Base-by-base conservation (phyloP, 2,113 vertebrate species). In the Cisticola juncidis region DNA sequence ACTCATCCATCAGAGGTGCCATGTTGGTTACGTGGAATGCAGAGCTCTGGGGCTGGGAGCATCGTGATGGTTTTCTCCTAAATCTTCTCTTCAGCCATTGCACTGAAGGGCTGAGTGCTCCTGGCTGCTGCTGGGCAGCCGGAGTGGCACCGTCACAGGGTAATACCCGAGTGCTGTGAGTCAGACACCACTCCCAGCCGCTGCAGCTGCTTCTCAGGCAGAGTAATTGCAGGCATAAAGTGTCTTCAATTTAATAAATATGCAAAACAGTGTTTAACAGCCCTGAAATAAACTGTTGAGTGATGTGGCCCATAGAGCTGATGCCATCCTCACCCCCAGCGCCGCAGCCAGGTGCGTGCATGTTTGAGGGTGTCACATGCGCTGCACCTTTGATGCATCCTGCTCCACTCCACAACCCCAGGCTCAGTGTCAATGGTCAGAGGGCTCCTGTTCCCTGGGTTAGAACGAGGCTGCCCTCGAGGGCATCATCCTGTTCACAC, bases 1-100 rank as follows among this genome's bases (percentile, higher is more conserved):
- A 45, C 95, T 97, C 97, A 97, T 97, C 97, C 91, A 96, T 97
- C 97, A 97, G 95, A 91, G 88, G 90, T 81, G 97, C 94, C 95
- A 53, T 31, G 69, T 62, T 14, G 42, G 92, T 95, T 29, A 19
- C 11, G 69, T 79, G 48, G 87, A 70, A 26, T 20, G 54, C 78
- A 54, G 85, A 78, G 72, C 92, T 92, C 92, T n/a, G 47, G 47
- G 86, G 91, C 86, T 11, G 50, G 87, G 70, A 93, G 65, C 42
- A n/a, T 65, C 40, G 0, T 4, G 40, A 13, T 31, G 35, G 22
- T 71, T 91, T 92, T 86, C 83, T 51, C 71, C 74, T 87, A 58
- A 54, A 79, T 83, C 70, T 71, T 70, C 66, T 70, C 64, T 56
- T 94, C 68, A 47, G 38, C 64, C 31, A 1, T 38, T 1, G 50